Conservation (phyloP, 2,888 invertebrate species). For the Clanis bilineata region DNA sequence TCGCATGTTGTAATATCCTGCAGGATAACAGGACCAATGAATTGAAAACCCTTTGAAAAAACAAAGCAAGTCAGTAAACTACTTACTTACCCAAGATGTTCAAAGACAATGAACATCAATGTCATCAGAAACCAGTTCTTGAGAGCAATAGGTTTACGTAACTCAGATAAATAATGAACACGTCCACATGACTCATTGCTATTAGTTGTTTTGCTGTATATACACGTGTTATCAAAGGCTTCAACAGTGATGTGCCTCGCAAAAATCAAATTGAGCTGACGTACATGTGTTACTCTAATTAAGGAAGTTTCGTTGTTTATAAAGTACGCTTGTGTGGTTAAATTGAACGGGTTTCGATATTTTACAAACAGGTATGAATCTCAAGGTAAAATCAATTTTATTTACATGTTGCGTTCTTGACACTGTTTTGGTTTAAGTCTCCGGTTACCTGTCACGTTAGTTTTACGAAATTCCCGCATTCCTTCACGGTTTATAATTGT, state of each 20-base stretch:
- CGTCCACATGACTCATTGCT: constrained; percentile 24
- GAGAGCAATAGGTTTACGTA: constrained; percentile 29
- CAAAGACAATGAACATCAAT: constrained; percentile 29
- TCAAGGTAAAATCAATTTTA: constrained; percentile 52
- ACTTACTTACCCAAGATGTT: constrained; percentile 12
- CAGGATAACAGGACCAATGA: neutral
- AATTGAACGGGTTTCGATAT: constrained; percentile 26
- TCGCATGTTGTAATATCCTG: no score
- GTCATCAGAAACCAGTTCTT: constrained; percentile 38
- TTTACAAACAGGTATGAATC: constrained; percentile 31
- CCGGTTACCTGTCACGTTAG: neutral
- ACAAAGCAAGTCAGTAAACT: neutral
- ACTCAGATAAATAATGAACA: constrained; percentile 28
- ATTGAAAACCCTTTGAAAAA: neutral
- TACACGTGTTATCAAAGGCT: constrained; percentile 22
- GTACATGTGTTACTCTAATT: neutral
- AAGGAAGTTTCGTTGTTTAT: neutral
- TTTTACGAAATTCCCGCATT: neutral
- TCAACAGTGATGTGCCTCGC: neutral
- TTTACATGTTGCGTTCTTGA: constrained; percentile 37
- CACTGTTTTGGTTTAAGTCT: constrained; percentile 23
- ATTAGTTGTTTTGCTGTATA: constrained; percentile 27
- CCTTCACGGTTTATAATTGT: neutral
- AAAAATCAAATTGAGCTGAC: neutral
- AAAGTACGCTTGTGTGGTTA: constrained; percentile 23